Percentiles rank a stretch among this genome's conserved stretches.
These are phyloP conservation scores for Philereme transversata DNA, from an alignment of 2,888 invertebrate genomes.

Conservation along the genomic window DNA sequence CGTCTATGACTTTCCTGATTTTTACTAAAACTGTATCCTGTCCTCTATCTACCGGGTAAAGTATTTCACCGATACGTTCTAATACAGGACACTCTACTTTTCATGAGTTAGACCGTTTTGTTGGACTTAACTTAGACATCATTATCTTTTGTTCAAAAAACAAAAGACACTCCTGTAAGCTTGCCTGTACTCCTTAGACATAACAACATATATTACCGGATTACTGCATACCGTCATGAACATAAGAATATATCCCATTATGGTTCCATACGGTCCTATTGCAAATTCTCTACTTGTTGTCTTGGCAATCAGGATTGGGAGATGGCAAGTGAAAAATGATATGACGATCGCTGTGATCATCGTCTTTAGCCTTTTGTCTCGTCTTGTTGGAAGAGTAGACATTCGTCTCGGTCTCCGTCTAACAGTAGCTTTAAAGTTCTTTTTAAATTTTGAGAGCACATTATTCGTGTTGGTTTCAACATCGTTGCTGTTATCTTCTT, in stretches of 20 bases:
- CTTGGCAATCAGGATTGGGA: conserved; percentile 28
- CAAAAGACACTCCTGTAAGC: conserved; percentile 28
- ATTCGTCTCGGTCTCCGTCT: conserved; percentile 7
- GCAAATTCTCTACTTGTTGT: conserved; percentile 1
- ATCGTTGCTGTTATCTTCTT: conserved; percentile 8
- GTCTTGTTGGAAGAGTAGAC: conserved; percentile 20
- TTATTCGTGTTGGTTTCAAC: conserved; percentile 1
- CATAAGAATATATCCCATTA: conserved; percentile 25
- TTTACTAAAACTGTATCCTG: no score
- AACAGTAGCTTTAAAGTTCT: conserved; percentile 13
- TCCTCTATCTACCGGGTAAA: no score
- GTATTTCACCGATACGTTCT: no score
- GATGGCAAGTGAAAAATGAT: conserved; percentile 27
- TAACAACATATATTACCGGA: conserved; percentile 33
- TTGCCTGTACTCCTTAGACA: conserved; percentile 35
- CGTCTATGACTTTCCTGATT: no score
- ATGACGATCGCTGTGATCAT: conserved; percentile 32
- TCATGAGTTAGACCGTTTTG: no score
- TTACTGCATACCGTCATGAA: conserved; percentile 27
- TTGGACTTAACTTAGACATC: no score
- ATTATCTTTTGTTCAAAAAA: conserved; percentile 6
- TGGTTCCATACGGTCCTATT: conserved; percentile 11
- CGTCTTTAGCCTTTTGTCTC: conserved; percentile 30
- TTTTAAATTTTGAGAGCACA: conserved; percentile 14
- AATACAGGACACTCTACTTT: no score